Evolutionary conservation across 2,888 invertebrate species (phyloP), one percentile per base, ranked within the genome.

Genomic region (Cinara cedri): DNA sequence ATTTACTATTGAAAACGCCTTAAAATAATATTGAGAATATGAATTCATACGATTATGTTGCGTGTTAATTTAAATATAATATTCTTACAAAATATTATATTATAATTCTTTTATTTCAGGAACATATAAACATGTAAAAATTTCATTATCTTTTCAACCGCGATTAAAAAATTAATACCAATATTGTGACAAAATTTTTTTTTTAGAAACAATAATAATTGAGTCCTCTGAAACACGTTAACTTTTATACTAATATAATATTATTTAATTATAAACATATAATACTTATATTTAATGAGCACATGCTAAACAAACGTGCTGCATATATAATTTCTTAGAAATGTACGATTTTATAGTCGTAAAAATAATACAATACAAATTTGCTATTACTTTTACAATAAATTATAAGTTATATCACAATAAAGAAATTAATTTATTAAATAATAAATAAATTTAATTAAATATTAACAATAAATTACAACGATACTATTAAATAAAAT

Each of bases 361-460:
- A 51, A 13, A 49, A 62, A 49, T 44, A 46, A 57, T 46, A 57
- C 24, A 2, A 60, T 46, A 24, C 14, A 19, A 49, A 71, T 72
- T 60, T 72, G 60, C 55, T n/a, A n/a, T 72, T 62, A 49, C 1
- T 62, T 26, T 72, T 62, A 72, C 19, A 72, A 49, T 34, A 19
- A 21, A 46, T 66, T 76, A 34, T 34, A 76, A 66, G 76, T 76
- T 76, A 76, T 76, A 76, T 76, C 76, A 76, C 76, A 76, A 76
- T 76, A 76, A 46, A 66, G 44, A 76, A 42, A 55, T 42, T 21
- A 68, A 70, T 55, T 16, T 34, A 71, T 71, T 54, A 72, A 72
- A 19, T 21, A 55, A 54, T 44, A n/a, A n/a, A 63, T 54, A 42
- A 60, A 49, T 9, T 9, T 46, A 44, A 71, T 34, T 34, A 34